Conservation (phyloP, 2,113 vertebrate genomes). For the Zootoca vivipara region DNA sequence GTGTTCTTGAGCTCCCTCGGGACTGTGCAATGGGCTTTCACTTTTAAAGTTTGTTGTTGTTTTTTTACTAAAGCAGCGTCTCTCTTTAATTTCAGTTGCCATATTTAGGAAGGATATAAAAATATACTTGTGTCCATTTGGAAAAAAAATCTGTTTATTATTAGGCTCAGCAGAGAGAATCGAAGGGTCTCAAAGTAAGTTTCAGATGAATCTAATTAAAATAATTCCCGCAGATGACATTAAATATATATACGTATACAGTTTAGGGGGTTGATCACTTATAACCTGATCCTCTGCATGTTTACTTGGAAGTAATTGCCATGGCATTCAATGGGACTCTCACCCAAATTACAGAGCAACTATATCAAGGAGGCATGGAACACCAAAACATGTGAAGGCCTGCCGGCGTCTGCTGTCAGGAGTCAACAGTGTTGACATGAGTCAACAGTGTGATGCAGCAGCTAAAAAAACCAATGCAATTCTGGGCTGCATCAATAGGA, state of each 20-base stretch:
- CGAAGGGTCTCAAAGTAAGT: slow-evolving; percentile 67
- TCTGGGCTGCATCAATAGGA: no score
- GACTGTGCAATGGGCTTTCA: slow-evolving; percentile 68
- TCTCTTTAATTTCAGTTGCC: slow-evolving; percentile 65
- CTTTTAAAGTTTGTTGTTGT: slow-evolving; percentile 60
- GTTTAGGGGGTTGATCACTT: slow-evolving; percentile 1
- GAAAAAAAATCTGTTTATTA: slow-evolving; percentile 77
- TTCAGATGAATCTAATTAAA: slow-evolving; percentile 75
- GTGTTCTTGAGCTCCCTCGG: slow-evolving; percentile 61
- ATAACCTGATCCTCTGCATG: background rate
- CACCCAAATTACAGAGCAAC: no score
- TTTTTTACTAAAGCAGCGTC: slow-evolving; percentile 51
- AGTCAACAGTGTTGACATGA: no score
- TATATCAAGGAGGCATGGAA: no score
- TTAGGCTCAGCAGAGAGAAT: slow-evolving; percentile 73
- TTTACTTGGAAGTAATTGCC: background rate
- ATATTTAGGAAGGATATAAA: slow-evolving; percentile 49
- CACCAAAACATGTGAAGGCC: no score
- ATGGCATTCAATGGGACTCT: background rate
- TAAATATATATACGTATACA: slow-evolving; percentile 47
- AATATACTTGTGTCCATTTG: slow-evolving; percentile 49
- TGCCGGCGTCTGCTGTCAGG: no score
- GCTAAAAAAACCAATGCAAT: no score
- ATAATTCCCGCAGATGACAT: slow-evolving; percentile 62
- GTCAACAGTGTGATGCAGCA: no score